Evolutionary conservation across 2,888 invertebrate species (phyloP).

Genomic region (Andrena chrysosceles): DNA sequence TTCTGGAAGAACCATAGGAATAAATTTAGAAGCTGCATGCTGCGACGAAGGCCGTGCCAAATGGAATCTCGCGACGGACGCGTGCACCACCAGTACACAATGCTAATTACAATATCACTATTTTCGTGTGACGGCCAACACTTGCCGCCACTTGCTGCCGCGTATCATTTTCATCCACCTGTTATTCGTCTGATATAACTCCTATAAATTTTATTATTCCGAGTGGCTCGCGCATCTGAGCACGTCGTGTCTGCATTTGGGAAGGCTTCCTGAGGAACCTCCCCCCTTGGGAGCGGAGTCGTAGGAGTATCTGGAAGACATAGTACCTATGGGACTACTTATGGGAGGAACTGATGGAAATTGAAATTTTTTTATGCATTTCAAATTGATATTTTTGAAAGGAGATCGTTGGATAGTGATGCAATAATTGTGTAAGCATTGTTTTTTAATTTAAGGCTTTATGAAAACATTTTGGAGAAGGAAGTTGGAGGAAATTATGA

Average conservation of each 20-base stretch:
- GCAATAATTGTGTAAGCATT: too few species aligned
- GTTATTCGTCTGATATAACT: not conserved
- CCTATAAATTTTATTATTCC: not conserved
- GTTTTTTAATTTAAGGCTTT: too few species aligned
- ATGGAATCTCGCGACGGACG: conserved; percentile 14
- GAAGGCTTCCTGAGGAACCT: too few species aligned
- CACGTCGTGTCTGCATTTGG: not conserved
- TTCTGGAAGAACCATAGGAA: conserved; percentile 50
- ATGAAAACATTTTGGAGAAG: too few species aligned
- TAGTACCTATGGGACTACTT: too few species aligned
- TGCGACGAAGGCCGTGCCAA: conserved; percentile 57
- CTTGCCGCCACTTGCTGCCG: not conserved
- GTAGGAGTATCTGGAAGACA: not conserved
- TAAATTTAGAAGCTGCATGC: conserved; percentile 48
- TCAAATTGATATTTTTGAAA: too few species aligned
- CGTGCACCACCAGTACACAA: conserved; percentile 31
- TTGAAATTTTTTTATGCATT: too few species aligned
- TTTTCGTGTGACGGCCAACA: conserved; percentile 37
- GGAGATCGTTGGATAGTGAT: too few species aligned
- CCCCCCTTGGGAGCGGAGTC: too few species aligned
- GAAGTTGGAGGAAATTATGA: too few species aligned
- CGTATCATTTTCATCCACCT: conserved; percentile 33
- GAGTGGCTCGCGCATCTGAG: not conserved
- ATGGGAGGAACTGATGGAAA: too few species aligned
- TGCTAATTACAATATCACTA: conserved; percentile 56